Evolutionary conservation across 2,888 invertebrate species (phyloP).

Genomic region (Trissonchulus sp.): DNA sequence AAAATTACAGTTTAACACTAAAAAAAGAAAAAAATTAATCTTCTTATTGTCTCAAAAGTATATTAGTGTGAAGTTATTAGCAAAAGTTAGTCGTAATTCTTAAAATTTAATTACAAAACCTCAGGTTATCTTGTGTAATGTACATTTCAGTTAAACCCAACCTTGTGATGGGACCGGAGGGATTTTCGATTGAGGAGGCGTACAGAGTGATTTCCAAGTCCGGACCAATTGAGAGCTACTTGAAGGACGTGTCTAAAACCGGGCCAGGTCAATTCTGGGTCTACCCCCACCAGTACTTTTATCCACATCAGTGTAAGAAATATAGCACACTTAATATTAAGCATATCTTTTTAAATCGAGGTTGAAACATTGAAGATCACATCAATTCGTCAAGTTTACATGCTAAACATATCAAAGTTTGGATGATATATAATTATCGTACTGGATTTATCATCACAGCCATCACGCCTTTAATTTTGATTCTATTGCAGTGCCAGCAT

Average conservation of each 20-base stretch:
- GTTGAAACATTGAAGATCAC: background rate
- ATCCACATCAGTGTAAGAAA: slow-evolving; percentile 50
- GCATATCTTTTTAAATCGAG: background rate
- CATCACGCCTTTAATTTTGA: too few species aligned
- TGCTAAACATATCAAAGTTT: background rate
- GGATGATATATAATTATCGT: background rate
- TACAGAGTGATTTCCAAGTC: slow-evolving; percentile 48
- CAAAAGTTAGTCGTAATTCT: too few species aligned
- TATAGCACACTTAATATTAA: too few species aligned
- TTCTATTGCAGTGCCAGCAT: too few species aligned
- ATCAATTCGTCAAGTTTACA: background rate
- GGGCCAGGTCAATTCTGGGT: slow-evolving; percentile 52
- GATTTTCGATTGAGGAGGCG: slow-evolving; percentile 52
- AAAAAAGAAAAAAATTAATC: too few species aligned
- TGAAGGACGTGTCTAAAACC: slow-evolving; percentile 48
- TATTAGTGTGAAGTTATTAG: too few species aligned
- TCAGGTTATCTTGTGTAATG: too few species aligned
- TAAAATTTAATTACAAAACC: too few species aligned
- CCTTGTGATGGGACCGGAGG: slow-evolving; percentile 42
- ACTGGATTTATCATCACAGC: background rate
- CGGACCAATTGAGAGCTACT: slow-evolving; percentile 52
- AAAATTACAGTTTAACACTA: too few species aligned
- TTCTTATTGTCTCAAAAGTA: too few species aligned
- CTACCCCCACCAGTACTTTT: slow-evolving; percentile 53
- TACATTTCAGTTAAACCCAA: slow-evolving; percentile 48